Conservation (phyloP, 2,888 invertebrate species). For the Brachyopa scutellaris region DNA sequence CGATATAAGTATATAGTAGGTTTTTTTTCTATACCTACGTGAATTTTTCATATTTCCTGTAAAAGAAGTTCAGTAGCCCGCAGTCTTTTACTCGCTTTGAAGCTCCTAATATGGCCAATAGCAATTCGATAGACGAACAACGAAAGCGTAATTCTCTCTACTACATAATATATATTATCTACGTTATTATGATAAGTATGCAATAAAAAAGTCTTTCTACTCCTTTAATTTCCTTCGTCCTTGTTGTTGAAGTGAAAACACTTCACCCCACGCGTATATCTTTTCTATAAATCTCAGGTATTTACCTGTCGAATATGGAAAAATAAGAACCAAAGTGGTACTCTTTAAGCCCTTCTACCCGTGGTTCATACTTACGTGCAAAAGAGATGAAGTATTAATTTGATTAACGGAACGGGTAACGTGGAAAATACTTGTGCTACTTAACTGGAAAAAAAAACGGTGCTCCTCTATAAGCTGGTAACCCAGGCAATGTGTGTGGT, state of each 20-base stretch:
- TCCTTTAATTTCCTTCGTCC: background rate
- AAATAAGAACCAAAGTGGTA: background rate
- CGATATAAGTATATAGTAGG: slow-evolving; percentile 1
- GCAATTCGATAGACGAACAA: background rate
- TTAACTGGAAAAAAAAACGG: slow-evolving; percentile 8
- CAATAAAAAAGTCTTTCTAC: slow-evolving; percentile 11
- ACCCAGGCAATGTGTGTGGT: slow-evolving; percentile 24
- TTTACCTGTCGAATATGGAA: background rate
- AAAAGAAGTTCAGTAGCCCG: too few relatives aligned
- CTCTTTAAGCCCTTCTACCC: background rate
- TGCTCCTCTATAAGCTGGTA: slow-evolving; percentile 15
- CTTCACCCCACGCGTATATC: too few relatives aligned
- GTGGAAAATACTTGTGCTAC: background rate
- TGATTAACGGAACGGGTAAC: slow-evolving; percentile 43
- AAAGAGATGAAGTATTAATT: slow-evolving; percentile 65
- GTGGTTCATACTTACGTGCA: background rate
- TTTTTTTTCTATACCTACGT: too few relatives aligned
- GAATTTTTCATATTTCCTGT: background rate
- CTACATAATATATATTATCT: slow-evolving; percentile 36
- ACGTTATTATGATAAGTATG: slow-evolving; percentile 37
- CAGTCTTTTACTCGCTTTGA: too few relatives aligned
- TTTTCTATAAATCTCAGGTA: too few relatives aligned
- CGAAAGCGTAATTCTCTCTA: background rate
- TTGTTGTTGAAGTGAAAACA: background rate
- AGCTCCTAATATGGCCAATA: slow-evolving; percentile 11